Conservation (phyloP, 2,113 vertebrate species). For the Catharus minimus region DNA sequence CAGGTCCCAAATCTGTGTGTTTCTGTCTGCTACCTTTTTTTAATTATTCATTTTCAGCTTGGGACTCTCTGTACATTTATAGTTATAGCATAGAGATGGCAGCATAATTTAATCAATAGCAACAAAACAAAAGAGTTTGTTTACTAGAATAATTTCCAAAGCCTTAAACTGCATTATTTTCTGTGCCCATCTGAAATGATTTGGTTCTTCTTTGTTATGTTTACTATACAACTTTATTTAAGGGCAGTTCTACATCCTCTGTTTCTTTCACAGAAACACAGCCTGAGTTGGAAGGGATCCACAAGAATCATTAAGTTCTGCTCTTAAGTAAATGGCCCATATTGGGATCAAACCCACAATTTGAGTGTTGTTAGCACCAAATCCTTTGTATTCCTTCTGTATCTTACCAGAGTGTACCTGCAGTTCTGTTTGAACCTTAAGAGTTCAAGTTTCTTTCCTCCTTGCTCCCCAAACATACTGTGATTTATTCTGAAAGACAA, state of each 20-base stretch:
- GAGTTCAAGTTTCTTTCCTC: not conserved
- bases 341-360: not conserved
- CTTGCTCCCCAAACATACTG: not conserved
- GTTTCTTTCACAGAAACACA: not conserved
- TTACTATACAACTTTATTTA: not conserved
- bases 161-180: not conserved
- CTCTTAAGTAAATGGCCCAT: not conserved
- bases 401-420: not conserved
- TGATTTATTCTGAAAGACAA: not conserved
- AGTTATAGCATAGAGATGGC: not conserved
- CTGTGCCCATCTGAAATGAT: not conserved
- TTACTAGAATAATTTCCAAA: not conserved
- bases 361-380: not conserved
- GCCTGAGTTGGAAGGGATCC: not conserved
- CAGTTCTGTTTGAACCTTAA: not conserved
- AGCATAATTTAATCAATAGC: not conserved
- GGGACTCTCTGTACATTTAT: not conserved
- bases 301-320: rapidly evolving
- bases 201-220: not conserved
- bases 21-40: not conserved
- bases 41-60: not conserved
- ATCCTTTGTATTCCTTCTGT: not conserved
- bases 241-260: not conserved
- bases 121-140: not conserved
- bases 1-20: not conserved